Conservation (phyloP, 1,140 invertebrate species). For the Drosophila sp. region DNA sequence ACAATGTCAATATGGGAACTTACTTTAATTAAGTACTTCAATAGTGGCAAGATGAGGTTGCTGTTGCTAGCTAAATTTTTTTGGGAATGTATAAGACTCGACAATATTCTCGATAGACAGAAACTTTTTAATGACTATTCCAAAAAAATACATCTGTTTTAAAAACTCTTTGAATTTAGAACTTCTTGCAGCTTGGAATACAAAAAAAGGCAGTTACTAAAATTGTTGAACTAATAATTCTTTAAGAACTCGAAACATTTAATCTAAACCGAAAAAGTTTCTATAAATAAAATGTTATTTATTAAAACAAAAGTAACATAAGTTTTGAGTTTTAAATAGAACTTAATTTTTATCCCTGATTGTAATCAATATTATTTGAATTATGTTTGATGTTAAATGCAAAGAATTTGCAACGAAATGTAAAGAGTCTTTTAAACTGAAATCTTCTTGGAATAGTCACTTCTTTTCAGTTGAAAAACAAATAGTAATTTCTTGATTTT, state of each 20-base stretch:
- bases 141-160: neutral
- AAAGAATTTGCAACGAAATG: neutral
- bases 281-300: no score
- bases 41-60: neutral
- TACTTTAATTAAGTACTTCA: slow-evolving; percentile 40
- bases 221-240: no score
- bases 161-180: neutral
- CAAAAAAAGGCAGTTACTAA: no score
- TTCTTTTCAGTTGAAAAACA: neutral
- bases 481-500: slow-evolving; percentile 25
- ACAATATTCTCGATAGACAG: neutral
- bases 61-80: slow-evolving; percentile 2
- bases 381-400: no score
- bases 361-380: no score
- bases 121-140: neutral
- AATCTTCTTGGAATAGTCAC: neutral
- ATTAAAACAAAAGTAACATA: no score
- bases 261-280: no score
- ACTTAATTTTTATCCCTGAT: no score
- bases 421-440: neutral
- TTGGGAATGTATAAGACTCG: neutral
- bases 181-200: no score
- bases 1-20: slow-evolving; percentile 44
- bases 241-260: no score
- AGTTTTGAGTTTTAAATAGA: no score